Base-by-base conservation (phyloP, 2,113 vertebrate genomes). In the Ciconia boyciana region DNA sequence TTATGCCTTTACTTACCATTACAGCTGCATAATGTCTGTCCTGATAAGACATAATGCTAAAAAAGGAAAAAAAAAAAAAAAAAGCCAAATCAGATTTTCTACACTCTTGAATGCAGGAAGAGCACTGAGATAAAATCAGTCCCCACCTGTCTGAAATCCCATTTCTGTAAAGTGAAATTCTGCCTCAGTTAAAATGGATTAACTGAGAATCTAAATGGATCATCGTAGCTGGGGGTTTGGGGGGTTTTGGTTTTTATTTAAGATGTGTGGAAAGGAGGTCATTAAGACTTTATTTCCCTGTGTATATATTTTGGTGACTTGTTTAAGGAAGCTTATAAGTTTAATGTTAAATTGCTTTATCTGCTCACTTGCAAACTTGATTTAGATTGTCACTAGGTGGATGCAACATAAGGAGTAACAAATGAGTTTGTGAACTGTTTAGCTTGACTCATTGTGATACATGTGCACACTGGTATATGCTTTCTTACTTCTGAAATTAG, bases 291-390 rank as follows among this genome's bases (percentile, higher is more conserved):
- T 55, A 10, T 34, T 81, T n/a, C 24, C 7, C 1, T 4, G 0
- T 83, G 58, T 71, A 5, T 64, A 2, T 52, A 18, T 62, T 71
- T 87, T 75, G 71, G 43, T 68, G 39, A n/a, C 24, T 43, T 75
- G 16, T 71, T 54, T 34, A 44, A 55, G 55, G 68, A 22, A 36
- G 21, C 28, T 32, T 10, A 0, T 2, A 16, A 28, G 44, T 80
- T 88, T 51, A 57, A 66, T 5, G 68, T 74, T 89, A 60, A 94
- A 39, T 70, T 84, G 46, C 83, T 91, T 83, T 86, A 78, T 77
- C 80, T 91, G 25, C 68, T 92, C 7, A 2, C 28, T 66, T 61
- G 72, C 46, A 70, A 41, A 48, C 39, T 11, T 24, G 13, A 28
- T 86, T 74, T 58, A 85, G 69, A 17, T 78, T 74, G 77, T 58